Evolutionary conservation across 2,888 invertebrate genomes (phyloP).

Genomic region (Coelinius sp.): DNA sequence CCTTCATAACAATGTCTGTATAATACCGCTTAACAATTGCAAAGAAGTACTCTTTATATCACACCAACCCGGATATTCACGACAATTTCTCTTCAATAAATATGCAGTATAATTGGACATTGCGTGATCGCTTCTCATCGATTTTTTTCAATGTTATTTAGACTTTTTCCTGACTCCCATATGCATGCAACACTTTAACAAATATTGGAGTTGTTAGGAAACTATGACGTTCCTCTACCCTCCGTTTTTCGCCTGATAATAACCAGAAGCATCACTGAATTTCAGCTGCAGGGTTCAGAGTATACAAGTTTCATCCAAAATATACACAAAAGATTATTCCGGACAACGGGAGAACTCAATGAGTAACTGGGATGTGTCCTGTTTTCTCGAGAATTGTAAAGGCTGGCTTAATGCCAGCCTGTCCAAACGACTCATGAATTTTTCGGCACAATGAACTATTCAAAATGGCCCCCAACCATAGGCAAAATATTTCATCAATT

Average conservation of each 20-base stretch:
- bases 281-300: too few relatives aligned
- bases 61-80: not conserved
- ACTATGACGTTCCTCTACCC: too few relatives aligned
- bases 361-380: not conserved
- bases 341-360: too few relatives aligned
- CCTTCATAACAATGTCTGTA: not conserved
- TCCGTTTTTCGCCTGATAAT: too few relatives aligned
- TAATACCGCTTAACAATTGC: not conserved
- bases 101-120: not conserved
- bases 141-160: too few relatives aligned
- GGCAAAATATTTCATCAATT: conserved; percentile 32
- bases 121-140: too few relatives aligned
- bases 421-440: conserved; percentile 31
- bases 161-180: too few relatives aligned
- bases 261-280: too few relatives aligned
- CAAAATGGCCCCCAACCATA: conserved; percentile 1
- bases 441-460: conserved; percentile 28
- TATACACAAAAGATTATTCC: too few relatives aligned
- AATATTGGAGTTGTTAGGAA: too few relatives aligned
- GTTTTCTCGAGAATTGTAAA: conserved; percentile 14
- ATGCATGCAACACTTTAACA: too few relatives aligned
- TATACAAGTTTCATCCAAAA: too few relatives aligned
- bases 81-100: not conserved
- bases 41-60: not conserved
- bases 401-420: conserved; percentile 32